Percentiles rank a stretch among this genome's conserved stretches.
Evolutionary conservation across 2,113 vertebrate genomes (phyloP).

Genomic region (Gobiocypris rarus): DNA sequence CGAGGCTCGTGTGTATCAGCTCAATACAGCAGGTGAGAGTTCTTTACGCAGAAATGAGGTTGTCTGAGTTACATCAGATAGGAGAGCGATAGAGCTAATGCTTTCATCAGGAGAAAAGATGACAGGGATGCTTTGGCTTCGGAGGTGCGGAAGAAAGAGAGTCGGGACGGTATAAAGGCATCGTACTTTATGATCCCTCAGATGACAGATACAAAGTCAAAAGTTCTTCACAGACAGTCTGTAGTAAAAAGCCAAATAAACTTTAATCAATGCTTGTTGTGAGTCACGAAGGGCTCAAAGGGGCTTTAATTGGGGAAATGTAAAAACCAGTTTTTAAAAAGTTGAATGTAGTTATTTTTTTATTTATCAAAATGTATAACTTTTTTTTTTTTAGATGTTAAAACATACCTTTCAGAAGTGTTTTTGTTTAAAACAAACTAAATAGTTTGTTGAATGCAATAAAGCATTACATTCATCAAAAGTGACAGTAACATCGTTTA

Average conservation of each 20-base stretch:
- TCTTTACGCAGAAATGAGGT: constrained; percentile 15
- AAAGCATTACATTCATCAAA: too few relatives aligned
- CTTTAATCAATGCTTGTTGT: not conserved
- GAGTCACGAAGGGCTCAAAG: not conserved
- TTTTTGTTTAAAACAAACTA: too few relatives aligned
- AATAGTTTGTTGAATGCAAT: too few relatives aligned
- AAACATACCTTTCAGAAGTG: not conserved
- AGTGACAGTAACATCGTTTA: too few relatives aligned
- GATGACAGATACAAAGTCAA: constrained; percentile 8
- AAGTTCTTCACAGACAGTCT: constrained; percentile 1
- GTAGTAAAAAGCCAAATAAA: constrained; percentile 2
- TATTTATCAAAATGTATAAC: too few relatives aligned
- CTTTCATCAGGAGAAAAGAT: constrained; percentile 34
- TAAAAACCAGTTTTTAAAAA: not conserved
- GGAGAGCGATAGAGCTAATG: constrained; percentile 16
- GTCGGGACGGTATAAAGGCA: constrained; percentile 9
- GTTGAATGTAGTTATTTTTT: too few relatives aligned
- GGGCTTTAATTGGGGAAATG: not conserved
- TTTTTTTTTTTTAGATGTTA: not conserved
- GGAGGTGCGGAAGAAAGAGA: not conserved
- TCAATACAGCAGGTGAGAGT: constrained; percentile 24
- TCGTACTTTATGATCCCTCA: not conserved
- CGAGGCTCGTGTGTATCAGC: constrained; percentile 9
- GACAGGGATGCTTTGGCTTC: constrained; percentile 13
- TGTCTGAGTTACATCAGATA: constrained; percentile 27